Base-by-base conservation (phyloP, 2,797 vertebrate species). In the Fundulus diaphanus region DNA sequence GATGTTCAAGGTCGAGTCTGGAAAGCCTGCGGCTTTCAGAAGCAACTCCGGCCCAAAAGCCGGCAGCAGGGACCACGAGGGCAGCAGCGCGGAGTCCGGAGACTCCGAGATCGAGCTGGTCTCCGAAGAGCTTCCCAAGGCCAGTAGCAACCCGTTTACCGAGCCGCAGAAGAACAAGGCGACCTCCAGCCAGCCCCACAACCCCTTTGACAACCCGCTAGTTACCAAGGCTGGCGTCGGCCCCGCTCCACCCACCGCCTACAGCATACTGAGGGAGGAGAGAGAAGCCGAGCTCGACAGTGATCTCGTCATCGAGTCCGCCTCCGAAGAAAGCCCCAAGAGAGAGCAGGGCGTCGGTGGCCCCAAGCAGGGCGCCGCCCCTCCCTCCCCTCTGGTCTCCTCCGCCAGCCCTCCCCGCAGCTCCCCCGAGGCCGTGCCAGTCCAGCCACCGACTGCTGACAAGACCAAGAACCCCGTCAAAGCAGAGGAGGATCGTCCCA, bases 251-350 rank as follows among this genome's bases (percentile, higher is more conserved):
- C 96, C 96, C 13, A 96, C 96, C 1, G 96, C 97, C 84, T 99
- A 99, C 94, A 99, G 98, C 94, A 97, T 99, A 88, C 95, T 99
- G 89, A 92, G 98, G 65, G 98, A 99, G 90, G 98, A 99, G 90
- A 95, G 98, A 15, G 98, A 99, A 93, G 98, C 98, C 0, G 98
- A 99, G 95, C 96, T 99, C 0, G 98, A 99, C 94, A 99, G 97
- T 1, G 98, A 99, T 90, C 97, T 99, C 85, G 96, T 99, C 93
- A 97, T 99, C 0, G 98, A 99, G 92, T 99, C 97, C 0, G 97
- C 98, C 29, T 99, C 98, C 0, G 98, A 99, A 86, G 98, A 99
- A 93, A 99, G 98, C 89, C 97, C 98, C 0, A 99, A 99, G 90
- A 95, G 97, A 84, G 97, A 97, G 92, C 97, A 98, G 92, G 97